Evolutionary conservation across 2,888 invertebrate species (phyloP), one percentile per base, ranked within the genome.

Genomic region (Campopleginae sp.): DNA sequence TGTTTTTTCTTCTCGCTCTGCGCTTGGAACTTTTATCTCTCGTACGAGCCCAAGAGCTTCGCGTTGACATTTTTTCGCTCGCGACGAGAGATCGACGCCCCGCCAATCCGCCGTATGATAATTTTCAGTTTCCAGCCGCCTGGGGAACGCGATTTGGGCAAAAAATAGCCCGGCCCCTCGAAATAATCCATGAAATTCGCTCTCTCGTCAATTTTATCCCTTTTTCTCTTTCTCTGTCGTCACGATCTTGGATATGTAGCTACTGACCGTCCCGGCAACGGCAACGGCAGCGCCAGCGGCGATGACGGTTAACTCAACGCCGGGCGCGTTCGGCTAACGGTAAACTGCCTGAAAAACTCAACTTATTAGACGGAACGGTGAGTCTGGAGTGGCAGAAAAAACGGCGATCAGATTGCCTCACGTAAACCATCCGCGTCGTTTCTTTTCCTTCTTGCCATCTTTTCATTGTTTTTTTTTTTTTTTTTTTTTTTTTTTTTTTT

Each of bases 341-440:
- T 87, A 86, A 51, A 84, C 58, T 79, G 74, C 86, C 86, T 86
- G 86, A 88, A 88, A 89, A 87, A 87, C 89, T 82, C 89, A 85
- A 87, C 88, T 91, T 87, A 88, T 90, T 90, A 89, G 86, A 85
- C 78, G 88, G 89, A 89, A 90, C 88, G 88, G 84, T 87, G 86
- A 80, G 85, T 87, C 74, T 48, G 68, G 58, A 84, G 66, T 90
- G 84, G 84, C 86, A 88, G 86, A 89, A 89, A 89, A 90, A 90
- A 91, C 86, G 74, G 86, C 81, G 87, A 88, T 88, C 87, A 86
- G 88, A 90, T 91, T 90, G 88, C 88, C 89, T 88, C 89, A 89
- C 89, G 89, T 89, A 88, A 85, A 66, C 72, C 70, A 79, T 79
- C 71, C 82, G 51, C 77, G n/a, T n/a, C 65, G 86, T 82, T 79